Evolutionary conservation across 2,113 vertebrate genomes (phyloP).

Genomic region (Lophura nycthemera): DNA sequence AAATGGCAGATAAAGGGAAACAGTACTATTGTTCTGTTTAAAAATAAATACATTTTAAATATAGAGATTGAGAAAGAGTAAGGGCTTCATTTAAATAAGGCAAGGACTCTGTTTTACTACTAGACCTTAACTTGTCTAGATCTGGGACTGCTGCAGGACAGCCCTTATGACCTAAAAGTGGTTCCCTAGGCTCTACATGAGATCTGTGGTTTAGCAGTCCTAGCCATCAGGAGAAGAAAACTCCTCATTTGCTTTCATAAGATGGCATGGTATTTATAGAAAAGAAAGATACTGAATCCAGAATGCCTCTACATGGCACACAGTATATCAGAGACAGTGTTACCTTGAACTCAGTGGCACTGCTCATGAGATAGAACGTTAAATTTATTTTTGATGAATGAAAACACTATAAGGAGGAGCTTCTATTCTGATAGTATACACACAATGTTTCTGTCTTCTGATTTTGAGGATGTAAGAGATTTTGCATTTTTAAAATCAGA

Average conservation of each 20-base stretch:
- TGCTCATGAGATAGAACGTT: neutral
- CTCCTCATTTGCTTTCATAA: neutral
- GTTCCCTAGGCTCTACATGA: neutral
- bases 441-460: neutral
- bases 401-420: neutral
- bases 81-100: neutral
- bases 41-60: neutral
- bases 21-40: neutral
- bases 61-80: neutral
- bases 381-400: neutral
- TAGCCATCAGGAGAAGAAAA: neutral
- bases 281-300: neutral
- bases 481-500: neutral
- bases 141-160: fast-evolving
- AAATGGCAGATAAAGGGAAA: neutral
- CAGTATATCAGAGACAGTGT: neutral
- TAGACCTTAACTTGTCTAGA: neutral
- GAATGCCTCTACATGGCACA: neutral
- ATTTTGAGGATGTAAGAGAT: neutral
- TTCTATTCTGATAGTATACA: neutral
- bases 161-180: neutral
- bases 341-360: neutral
- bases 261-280: neutral
- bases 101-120: neutral
- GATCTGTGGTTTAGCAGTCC: neutral